phyloP scores from a whole-genome alignment of 2,888 invertebrate species.

The Drosophila rellima region DNA sequence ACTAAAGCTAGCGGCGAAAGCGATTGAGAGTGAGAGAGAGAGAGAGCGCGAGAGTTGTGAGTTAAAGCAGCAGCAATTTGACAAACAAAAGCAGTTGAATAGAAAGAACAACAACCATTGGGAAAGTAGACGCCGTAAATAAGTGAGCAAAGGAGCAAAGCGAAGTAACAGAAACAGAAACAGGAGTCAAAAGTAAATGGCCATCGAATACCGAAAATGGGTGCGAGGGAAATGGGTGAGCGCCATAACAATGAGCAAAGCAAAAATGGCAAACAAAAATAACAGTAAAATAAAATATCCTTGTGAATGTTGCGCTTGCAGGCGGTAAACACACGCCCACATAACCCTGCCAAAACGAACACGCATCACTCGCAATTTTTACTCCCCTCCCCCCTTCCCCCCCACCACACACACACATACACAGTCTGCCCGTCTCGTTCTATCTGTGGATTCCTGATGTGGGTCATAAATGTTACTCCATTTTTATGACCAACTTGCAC shows the following conservation, averaged over 20 bases:
- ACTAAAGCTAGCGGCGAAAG: constrained; percentile 14
- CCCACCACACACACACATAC: constrained; percentile 19
- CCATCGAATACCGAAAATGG: constrained; percentile 42
- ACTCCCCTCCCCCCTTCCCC: neutral
- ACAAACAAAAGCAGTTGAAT: constrained; percentile 13
- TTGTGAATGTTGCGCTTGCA: constrained; percentile 71
- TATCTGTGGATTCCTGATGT: constrained; percentile 68
- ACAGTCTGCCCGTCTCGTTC: constrained; percentile 44
- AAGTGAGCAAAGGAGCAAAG: constrained; percentile 4
- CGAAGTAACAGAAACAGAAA: constrained; percentile 4
- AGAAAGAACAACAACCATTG: constrained; percentile 12
- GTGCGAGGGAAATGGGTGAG: neutral
- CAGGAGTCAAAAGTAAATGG: constrained; percentile 59
- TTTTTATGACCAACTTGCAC: constrained; percentile 82
- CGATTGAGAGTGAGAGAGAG: neutral
- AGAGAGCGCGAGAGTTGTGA: constrained; percentile 4
- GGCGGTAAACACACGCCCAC: constrained; percentile 39
- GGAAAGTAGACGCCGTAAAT: constrained; percentile 17
- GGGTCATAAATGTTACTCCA: constrained; percentile 83
- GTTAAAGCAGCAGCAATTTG: constrained; percentile 23
- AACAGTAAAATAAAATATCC: constrained; percentile 77
- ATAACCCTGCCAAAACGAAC: constrained; percentile 35
- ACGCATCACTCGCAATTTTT: constrained; percentile 55
- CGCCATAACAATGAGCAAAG: constrained; percentile 58
- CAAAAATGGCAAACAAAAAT: constrained; percentile 64